Percentiles rank a stretch among this genome's conserved stretches.
These are phyloP conservation scores for Ctenosaura bakeri DNA, from an alignment of 2,797 vertebrate species.

Conservation along the genomic window DNA sequence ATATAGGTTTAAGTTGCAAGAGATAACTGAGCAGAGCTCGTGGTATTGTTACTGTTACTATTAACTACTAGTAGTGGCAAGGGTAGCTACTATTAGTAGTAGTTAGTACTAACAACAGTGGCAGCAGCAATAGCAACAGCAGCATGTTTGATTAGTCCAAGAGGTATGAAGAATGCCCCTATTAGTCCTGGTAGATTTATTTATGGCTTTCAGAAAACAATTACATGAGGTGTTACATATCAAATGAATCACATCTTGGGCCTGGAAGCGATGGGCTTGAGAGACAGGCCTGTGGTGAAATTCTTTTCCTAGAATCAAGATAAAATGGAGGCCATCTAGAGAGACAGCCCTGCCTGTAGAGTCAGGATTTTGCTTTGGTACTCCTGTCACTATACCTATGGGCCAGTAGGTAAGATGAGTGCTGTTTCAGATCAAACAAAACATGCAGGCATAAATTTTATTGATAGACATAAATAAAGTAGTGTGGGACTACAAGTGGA, in stretches of 20 bases:
- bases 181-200: background rate
- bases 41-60: background rate
- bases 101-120: background rate
- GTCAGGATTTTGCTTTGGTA: no score
- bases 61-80: background rate
- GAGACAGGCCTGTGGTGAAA: background rate
- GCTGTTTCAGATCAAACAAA: background rate
- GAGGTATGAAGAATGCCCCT: background rate
- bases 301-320: background rate
- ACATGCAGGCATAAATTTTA: background rate
- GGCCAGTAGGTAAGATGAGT: no score
- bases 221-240: background rate
- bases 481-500: no score
- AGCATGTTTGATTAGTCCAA: background rate
- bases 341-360: background rate
- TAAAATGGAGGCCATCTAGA: background rate
- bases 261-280: conserved; percentile 10
- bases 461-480: background rate
- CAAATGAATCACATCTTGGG: background rate
- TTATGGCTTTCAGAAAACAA: background rate
- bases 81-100: background rate
- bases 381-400: background rate
- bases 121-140: background rate
- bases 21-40: conserved; percentile 8
- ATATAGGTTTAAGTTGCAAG: background rate